A percentile compares a stretch with the other conserved stretches of the same genome.
Evolutionary conservation across 2,797 vertebrate genomes (phyloP).

Genomic region (Stomatorhinus walkeri): DNA sequence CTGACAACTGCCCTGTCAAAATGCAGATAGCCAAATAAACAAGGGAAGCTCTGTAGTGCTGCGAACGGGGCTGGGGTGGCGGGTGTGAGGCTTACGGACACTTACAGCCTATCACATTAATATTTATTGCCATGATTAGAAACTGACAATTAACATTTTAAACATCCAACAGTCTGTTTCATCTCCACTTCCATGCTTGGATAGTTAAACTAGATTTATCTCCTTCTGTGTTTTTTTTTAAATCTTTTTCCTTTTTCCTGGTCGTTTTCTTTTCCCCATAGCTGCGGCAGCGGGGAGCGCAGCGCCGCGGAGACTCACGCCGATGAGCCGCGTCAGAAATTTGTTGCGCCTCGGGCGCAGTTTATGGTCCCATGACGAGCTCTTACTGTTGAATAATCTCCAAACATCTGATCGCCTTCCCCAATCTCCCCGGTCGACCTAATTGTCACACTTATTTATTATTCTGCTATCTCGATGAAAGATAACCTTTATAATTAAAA

Average conservation of each 20-base stretch:
- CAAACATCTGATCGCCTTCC: constrained; percentile 23
- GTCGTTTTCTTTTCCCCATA: background rate
- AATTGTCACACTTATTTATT: constrained; percentile 29
- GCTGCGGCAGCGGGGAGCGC: background rate
- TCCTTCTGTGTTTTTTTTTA: constrained; percentile 25
- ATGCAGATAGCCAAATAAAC: constrained; percentile 18
- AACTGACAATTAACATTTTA: constrained; percentile 37
- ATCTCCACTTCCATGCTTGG: constrained; percentile 32
- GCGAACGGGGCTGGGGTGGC: background rate
- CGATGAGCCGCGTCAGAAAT: constrained; percentile 20
- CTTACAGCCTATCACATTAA: constrained; percentile 35
- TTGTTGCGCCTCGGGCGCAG: constrained; percentile 19
- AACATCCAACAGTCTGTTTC: constrained; percentile 31
- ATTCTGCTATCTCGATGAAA: constrained; percentile 29
- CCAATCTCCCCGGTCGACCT: constrained; percentile 18
- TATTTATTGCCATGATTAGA: constrained; percentile 38
- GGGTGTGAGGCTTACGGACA: constrained; percentile 15
- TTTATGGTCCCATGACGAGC: constrained; percentile 17
- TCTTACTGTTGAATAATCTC: constrained; percentile 23
- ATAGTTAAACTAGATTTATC: constrained; percentile 25
- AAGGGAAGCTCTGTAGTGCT: background rate
- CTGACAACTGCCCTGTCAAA: constrained; percentile 26
- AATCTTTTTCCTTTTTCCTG: too few species aligned
- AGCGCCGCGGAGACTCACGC: background rate
- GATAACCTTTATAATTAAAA: constrained; percentile 30